A percentile compares a stretch with the other conserved stretches of the same genome.
Evolutionary conservation across 2,888 invertebrate species (phyloP).

Genomic region (Nymphalis c-album): DNA sequence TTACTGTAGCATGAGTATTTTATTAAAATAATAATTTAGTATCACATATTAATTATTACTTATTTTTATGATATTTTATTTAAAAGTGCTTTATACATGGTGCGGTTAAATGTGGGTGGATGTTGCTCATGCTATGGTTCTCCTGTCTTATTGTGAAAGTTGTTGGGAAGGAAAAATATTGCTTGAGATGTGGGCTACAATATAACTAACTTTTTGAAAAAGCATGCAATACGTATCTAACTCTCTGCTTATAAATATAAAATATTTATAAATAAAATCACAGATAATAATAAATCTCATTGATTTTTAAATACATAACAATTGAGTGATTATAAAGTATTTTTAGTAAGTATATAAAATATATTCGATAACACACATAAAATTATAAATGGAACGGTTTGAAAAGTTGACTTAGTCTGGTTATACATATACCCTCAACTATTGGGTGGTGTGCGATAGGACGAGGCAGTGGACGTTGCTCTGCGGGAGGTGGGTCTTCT

Average conservation of each 20-base stretch:
- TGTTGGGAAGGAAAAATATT: slow-evolving; percentile 21
- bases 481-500: slow-evolving; percentile 96
- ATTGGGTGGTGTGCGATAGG: slow-evolving; percentile 74
- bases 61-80: not conserved
- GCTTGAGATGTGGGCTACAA: slow-evolving; percentile 32
- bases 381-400: not conserved
- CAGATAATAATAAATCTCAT: not conserved
- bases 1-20: slow-evolving; percentile 57
- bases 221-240: slow-evolving; percentile 30
- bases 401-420: not conserved
- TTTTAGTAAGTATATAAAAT: not conserved
- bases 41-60: not conserved
- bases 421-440: slow-evolving; percentile 24
- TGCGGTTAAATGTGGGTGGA: not conserved
- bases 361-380: not conserved
- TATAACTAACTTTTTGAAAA: slow-evolving; percentile 24
- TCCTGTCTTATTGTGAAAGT: slow-evolving; percentile 25
- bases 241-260: slow-evolving; percentile 10
- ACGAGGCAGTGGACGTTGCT: slow-evolving; percentile 96
- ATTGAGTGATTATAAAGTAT: no score
- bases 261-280: not conserved
- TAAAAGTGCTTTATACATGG: not conserved
- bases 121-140: slow-evolving; percentile 38
- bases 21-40: not conserved
- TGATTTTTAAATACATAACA: not conserved